Conservation (phyloP, 2,797 vertebrate species). For the Arctocebus calabarensis region DNA sequence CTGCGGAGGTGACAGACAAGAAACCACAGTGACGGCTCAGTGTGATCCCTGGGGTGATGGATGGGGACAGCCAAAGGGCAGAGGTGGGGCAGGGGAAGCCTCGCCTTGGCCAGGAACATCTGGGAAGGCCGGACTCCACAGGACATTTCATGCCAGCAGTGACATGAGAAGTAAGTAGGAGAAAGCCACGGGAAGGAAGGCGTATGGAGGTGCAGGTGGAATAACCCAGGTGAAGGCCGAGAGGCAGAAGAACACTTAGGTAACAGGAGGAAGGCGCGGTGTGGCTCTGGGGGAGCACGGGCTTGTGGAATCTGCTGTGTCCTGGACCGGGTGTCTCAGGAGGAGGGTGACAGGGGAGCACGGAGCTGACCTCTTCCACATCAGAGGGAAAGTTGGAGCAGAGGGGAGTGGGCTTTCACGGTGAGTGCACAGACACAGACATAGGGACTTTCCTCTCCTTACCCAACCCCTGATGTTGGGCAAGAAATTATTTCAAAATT, state of each 20-base stretch:
- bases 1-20: not conserved
- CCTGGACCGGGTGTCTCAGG: not conserved
- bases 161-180: not conserved
- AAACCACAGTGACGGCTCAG: not conserved
- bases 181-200: too few relatives aligned
- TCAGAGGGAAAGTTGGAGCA: not conserved
- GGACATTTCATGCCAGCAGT: not conserved
- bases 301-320: not conserved
- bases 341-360: not conserved
- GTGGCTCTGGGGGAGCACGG: not conserved
- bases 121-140: not conserved
- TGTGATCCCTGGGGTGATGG: not conserved
- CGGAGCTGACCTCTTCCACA: not conserved
- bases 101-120: not conserved
- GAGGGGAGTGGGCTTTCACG: not conserved
- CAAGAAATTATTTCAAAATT: not conserved
- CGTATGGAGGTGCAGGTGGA: not conserved
- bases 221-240: not conserved
- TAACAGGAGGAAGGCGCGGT: not conserved
- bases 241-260: not conserved
- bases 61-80: not conserved
- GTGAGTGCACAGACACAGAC: rapidly evolving
- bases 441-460: rapidly evolving
- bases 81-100: too few relatives aligned
- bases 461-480: not conserved